Evolutionary conservation across 2,113 vertebrate species (phyloP).

Genomic region (Leptobrachium ailaonicum): DNA sequence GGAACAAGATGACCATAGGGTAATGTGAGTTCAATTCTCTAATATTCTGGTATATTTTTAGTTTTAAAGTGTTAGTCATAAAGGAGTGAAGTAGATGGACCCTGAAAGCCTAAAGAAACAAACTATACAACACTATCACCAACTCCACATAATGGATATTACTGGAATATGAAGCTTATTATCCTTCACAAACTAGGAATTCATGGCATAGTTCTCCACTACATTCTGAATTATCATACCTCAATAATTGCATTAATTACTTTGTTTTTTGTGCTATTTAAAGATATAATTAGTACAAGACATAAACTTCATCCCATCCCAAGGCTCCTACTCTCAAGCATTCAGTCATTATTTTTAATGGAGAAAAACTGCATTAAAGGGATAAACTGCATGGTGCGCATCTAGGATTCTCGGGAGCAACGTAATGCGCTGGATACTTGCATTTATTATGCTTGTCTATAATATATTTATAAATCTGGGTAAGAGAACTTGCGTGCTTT

Average conservation of each 20-base stretch:
- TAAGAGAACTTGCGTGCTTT: conserved; percentile 28
- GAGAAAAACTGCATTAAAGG: conserved; percentile 20
- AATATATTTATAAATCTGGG: conserved; percentile 45
- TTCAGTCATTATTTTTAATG: conserved; percentile 41
- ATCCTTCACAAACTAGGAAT: neutral
- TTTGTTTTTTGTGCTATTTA: conserved; percentile 14
- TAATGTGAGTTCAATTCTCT: too few relatives aligned
- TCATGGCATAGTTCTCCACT: neutral
- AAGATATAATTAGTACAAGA: conserved; percentile 33
- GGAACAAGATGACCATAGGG: too few relatives aligned
- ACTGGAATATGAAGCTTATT: neutral
- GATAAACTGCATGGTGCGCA: conserved; percentile 16
- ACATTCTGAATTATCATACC: neutral
- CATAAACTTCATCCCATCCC: conserved; percentile 18
- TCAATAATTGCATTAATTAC: conserved; percentile 26
- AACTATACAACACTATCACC: too few relatives aligned
- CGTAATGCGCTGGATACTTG: conserved; percentile 25
- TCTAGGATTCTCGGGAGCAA: conserved; percentile 21
- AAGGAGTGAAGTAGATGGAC: too few relatives aligned
- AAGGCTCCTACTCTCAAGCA: conserved; percentile 17
- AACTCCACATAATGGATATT: too few relatives aligned
- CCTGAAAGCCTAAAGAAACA: too few relatives aligned
- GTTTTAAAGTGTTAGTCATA: too few relatives aligned
- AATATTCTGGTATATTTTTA: too few relatives aligned
- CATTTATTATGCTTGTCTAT: conserved; percentile 31